A percentile compares a stretch with the other conserved stretches of the same genome.
phyloP scores from a whole-genome alignment of 2,888 invertebrate species.

The Orthosia gothica region DNA sequence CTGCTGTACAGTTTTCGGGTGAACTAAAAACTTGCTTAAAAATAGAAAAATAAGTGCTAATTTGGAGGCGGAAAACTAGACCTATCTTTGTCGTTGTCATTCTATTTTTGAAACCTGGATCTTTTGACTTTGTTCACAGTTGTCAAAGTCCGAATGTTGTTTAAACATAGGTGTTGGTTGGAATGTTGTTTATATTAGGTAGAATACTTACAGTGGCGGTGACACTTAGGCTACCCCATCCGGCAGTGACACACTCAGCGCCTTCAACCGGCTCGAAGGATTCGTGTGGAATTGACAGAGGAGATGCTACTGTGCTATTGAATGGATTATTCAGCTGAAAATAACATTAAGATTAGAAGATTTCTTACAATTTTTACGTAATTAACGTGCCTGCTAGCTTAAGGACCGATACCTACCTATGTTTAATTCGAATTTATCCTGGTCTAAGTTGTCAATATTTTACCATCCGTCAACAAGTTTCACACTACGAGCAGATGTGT shows the following conservation, averaged over 20 bases:
- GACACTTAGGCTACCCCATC: conserved; percentile 27
- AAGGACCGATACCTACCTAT: background rate
- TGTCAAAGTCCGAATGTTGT: background rate
- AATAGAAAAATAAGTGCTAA: no score
- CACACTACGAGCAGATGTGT: no score
- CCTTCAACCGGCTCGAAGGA: conserved; percentile 11
- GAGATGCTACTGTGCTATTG: conserved; percentile 6
- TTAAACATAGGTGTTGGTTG: background rate
- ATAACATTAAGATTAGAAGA: background rate
- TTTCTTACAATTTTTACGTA: background rate
- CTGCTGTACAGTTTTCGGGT: background rate
- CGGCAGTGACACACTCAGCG: conserved; percentile 32
- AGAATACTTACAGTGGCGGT: conserved; percentile 17
- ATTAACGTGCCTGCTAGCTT: background rate
- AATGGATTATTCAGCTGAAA: conserved; percentile 44
- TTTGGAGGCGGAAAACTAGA: no score
- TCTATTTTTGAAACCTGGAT: background rate
- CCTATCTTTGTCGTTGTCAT: background rate
- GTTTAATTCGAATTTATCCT: no score
- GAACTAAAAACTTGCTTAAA: background rate
- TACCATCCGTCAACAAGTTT: no score
- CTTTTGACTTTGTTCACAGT: background rate
- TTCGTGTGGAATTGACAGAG: conserved; percentile 27
- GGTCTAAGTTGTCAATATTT: no score
- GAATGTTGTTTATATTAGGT: background rate